Conservation (phyloP, 37 sponge, comb jelly and placozoan species). For the Cladorhizidae sp. region DNA sequence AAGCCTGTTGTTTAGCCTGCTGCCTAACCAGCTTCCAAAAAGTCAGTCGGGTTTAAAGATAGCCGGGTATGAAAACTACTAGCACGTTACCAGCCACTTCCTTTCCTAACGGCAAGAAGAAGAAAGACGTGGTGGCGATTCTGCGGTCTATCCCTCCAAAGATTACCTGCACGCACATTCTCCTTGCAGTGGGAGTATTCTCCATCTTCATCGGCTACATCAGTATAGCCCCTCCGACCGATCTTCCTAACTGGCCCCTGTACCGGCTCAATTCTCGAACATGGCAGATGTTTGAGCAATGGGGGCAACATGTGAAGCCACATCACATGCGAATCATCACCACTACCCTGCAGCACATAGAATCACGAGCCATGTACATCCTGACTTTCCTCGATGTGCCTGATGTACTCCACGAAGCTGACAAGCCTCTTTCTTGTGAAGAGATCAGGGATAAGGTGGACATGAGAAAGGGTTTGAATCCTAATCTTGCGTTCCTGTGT, state of each 20-base stretch:
- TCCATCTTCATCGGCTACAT: constrained; percentile 75
- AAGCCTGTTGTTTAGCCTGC: no score
- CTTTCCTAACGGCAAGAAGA: neutral
- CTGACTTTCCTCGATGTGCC: constrained; percentile 60
- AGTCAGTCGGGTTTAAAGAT: no score
- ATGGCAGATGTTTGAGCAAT: constrained; percentile 76
- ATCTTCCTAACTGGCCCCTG: constrained; percentile 86
- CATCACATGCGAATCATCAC: constrained; percentile 73
- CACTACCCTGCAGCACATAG: constrained; percentile 63
- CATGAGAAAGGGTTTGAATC: constrained; percentile 22
- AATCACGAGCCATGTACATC: constrained; percentile 74
- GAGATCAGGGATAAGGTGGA: constrained; percentile 68
- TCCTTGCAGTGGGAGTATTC: constrained; percentile 28
- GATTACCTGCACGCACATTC: constrained; percentile 26
- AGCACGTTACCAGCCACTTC: neutral
- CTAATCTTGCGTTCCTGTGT: constrained; percentile 65
- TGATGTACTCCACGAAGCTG: constrained; percentile 46
- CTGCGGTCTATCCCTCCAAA: constrained; percentile 35
- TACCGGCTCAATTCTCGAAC: constrained; percentile 65
- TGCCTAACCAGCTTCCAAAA: no score
- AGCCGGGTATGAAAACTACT: no score
- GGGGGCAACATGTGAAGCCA: constrained; percentile 73
- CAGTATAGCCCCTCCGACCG: constrained; percentile 80
- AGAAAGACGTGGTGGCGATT: neutral
- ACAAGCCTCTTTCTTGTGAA: constrained; percentile 60